Conservation (phyloP, 1,140 invertebrate species). For the Parasteatoda tepidariorum region DNA sequence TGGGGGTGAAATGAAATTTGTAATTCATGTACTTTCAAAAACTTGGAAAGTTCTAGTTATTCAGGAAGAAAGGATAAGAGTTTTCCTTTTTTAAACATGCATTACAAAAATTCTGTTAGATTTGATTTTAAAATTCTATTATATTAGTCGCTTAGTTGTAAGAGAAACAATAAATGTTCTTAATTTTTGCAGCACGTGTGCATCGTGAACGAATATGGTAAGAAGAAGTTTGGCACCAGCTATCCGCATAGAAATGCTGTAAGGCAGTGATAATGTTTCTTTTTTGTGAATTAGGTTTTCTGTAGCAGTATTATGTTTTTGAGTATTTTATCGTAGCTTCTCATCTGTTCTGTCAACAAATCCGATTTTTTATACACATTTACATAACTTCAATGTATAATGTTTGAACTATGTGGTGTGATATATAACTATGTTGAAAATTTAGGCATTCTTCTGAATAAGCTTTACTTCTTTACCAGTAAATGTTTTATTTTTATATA, state of each 20-base stretch:
- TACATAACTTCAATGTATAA: constrained; percentile 51
- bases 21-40: no score
- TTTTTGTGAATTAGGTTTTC: constrained; percentile 21
- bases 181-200: constrained; percentile 73
- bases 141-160: neutral
- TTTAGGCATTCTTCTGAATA: neutral
- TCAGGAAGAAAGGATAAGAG: neutral
- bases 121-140: neutral
- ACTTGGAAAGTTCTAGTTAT: no score
- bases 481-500: neutral
- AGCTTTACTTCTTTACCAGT: neutral
- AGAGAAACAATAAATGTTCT: no score
- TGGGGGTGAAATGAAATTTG: no score
- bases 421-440: neutral
- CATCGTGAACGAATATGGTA: constrained; percentile 73
- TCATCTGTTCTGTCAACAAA: constrained; percentile 31
- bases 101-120: neutral
- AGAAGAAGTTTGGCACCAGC: constrained; percentile 68
- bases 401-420: neutral
- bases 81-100: neutral
- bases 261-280: constrained; percentile 33
- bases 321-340: constrained; percentile 54
- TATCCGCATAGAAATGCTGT: constrained; percentile 27
- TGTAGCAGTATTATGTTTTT: constrained; percentile 54
- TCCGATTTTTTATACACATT: constrained; percentile 39